Evolutionary conservation across 2,113 vertebrate species (phyloP).

Genomic region (Leptobrachium leishanense): DNA sequence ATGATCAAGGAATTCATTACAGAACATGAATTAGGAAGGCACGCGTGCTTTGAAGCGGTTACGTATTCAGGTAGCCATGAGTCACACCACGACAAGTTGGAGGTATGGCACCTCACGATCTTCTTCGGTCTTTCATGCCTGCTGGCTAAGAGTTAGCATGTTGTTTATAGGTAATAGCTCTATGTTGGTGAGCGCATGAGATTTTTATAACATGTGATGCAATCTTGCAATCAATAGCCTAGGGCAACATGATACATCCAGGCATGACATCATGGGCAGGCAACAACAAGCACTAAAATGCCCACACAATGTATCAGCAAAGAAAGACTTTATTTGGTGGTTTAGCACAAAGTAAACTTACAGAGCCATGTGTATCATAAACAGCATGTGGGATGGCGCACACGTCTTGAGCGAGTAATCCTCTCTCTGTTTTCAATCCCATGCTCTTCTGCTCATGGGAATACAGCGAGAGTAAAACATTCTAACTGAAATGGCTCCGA

Average conservation of each 20-base stretch:
- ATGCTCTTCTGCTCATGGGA: background rate
- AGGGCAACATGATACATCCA: constrained; percentile 27
- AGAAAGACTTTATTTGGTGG: constrained; percentile 22
- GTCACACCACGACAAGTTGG: background rate
- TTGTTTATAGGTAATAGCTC: constrained; percentile 5
- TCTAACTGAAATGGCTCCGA: no score
- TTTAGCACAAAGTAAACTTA: constrained; percentile 35
- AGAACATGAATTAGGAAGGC: background rate
- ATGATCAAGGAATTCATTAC: background rate
- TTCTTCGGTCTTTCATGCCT: background rate
- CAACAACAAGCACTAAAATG: constrained; percentile 21
- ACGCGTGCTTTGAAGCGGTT: background rate
- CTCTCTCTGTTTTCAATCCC: background rate
- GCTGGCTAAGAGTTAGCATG: background rate
- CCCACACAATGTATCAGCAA: constrained; percentile 27
- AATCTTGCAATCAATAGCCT: constrained; percentile 18
- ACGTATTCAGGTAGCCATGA: background rate
- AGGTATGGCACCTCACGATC: background rate
- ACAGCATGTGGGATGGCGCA: constrained; percentile 9
- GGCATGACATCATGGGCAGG: constrained; percentile 41
- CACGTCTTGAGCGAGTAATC: background rate
- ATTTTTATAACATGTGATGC: constrained; percentile 44
- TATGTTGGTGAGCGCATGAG: constrained; percentile 5
- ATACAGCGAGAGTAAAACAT: no score
- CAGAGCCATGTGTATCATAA: constrained; percentile 12